Evolutionary conservation across 2,113 vertebrate species (phyloP), one percentile per base, ranked within the genome.

Genomic region (Miniopterus natalensis): DNA sequence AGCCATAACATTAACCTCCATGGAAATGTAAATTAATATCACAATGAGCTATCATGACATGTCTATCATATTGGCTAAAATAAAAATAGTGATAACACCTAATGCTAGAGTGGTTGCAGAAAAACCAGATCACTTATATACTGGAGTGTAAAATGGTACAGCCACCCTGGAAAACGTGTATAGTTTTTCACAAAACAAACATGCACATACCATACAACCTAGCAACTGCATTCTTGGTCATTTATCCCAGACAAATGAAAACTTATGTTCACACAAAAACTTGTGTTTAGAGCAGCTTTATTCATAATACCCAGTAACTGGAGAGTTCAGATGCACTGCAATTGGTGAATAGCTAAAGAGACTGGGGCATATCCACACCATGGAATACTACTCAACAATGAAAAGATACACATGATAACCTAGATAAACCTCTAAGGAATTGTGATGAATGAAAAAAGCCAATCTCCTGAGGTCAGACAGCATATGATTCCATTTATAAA

Each of bases 11-110:
- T 55, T 90, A 66, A 88, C 21, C 55, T 59, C 40, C 49, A 79
- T 55, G 36, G 49, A 79, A 66, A 79, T 79, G 12, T 29, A 90
- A 79, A 79, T 90, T 74, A 68, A 90, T 79, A 68, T 18, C 74
- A 90, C 27, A 53, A 8, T n/a, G 27, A 80, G 20, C 65, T 77
- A 53, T 14, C 63, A 57, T 2, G 53, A 23, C 71, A 68, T 68
- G 47, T 13, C 7, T 90, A 55, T 55, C 49, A 47, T 18, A 31
- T 15, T 66, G 59, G 59, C 59, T 66, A 78, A 89, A 65, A 65
- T 51, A 66, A 66, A 55, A 74, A 68, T 88, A 74, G 55, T 88
- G 71, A 75, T 21, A 45, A 75, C 40, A 74, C 10, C 84, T 8
- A 55, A 86, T 57, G 51, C 66, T 86, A 86, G 49, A 55, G 36